Evolutionary conservation across 2,888 invertebrate genomes (phyloP), one percentile per base, ranked within the genome.

Genomic region (Balanococcus diminutus): DNA sequence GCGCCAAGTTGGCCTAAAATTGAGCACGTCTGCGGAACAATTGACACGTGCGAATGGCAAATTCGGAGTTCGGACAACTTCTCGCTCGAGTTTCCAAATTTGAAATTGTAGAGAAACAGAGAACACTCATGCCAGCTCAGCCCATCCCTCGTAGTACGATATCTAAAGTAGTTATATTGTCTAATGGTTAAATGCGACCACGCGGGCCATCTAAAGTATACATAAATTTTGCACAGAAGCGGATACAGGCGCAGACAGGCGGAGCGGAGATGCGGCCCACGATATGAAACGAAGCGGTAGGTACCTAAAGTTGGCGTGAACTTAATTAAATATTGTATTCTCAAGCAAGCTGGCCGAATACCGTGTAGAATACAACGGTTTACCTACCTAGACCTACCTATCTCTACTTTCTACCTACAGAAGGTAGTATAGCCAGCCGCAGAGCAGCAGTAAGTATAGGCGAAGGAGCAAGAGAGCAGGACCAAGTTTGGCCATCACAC

Each of bases 291-390:
- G 6, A 28, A 14, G 75, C n/a, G 75, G 14, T n/a, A 22, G 4
- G 22, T 75, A 32, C 75, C 25, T 75, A 28, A 75, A 32, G 32
- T 75, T 32, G 75, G 32, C 6, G 32, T 32, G 75, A 75, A 75
- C 75, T 75, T 75, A 75, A 75, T 75, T 75, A 75, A 75, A 75
- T 75, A 75, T 32, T 31, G 75, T 75, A 75, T 75, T 75, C 75
- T 75, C 75, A 75, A 75, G 75, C 75, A 75, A 75, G 75, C 32
- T 51, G 19, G 51, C 19, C 19, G n/a, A n/a, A 51, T 5, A 32
- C 75, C 32, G 75, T n/a, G n/a, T 32, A 28, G 14, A 75, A n/a
- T n/a, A n/a, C n/a, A n/a, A 75, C n/a, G n/a, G 28, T 32, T 75
- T 32, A 31, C 9, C 67, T 42, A 42, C 11, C 42, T 42, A n/a